Conservation (phyloP, 2,113 vertebrate genomes). For the Daboia siamensis region DNA sequence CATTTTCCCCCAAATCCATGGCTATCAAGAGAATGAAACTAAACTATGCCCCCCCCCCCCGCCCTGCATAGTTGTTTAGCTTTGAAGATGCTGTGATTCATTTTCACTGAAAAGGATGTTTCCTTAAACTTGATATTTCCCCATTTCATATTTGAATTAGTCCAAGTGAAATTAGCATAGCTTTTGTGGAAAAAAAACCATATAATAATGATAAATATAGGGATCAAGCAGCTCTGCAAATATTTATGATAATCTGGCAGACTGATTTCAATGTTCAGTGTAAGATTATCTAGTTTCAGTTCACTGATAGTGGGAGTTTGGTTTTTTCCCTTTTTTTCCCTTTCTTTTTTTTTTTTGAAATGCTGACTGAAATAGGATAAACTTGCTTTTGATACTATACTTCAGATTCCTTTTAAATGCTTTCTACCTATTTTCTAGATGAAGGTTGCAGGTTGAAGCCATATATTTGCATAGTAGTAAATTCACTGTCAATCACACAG, state of each 20-base stretch:
- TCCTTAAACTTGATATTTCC: background rate
- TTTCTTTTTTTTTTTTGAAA: background rate
- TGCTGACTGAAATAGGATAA: background rate
- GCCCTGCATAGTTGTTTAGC: background rate
- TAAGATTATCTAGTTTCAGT: background rate
- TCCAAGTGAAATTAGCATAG: conserved; percentile 2
- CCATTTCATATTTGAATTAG: background rate
- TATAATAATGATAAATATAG: background rate
- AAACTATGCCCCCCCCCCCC: background rate
- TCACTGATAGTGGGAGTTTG: background rate
- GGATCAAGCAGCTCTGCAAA: fast-evolving
- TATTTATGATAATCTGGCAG: background rate
- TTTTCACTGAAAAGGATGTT: background rate
- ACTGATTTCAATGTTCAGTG: fast-evolving
- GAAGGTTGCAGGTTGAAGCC: background rate
- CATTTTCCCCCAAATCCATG: background rate
- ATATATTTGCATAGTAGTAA: background rate
- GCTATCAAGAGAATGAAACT: background rate
- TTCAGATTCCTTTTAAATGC: background rate
- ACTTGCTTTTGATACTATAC: background rate
- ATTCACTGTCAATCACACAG: background rate
- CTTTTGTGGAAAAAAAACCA: background rate
- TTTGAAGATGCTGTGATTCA: background rate
- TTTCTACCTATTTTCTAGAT: background rate
- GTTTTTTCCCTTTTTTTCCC: background rate